A percentile compares a stretch with the other conserved stretches of the same genome.
Evolutionary conservation across 2,888 invertebrate genomes (phyloP).

Genomic region (Acrobasis consociella): DNA sequence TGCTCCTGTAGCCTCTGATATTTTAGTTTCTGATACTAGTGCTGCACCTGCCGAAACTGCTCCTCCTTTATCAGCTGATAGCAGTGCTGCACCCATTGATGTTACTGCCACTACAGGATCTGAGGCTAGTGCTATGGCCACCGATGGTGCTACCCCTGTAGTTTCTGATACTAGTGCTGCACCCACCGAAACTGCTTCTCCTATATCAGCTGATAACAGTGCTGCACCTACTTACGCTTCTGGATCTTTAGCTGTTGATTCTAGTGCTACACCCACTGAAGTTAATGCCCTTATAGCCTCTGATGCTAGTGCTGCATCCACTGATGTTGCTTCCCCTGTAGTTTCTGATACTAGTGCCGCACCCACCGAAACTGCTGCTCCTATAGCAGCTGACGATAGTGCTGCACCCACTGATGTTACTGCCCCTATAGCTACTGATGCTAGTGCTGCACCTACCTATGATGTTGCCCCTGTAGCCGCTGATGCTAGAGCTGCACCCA

Average conservation of each 20-base stretch:
- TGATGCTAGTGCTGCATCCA: neutral
- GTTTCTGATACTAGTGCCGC: neutral
- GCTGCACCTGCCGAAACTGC: neutral
- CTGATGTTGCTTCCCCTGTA: neutral
- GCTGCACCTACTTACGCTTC: neutral
- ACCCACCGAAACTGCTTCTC: neutral
- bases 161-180: neutral
- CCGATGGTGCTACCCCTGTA: neutral
- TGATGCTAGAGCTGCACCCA: neutral
- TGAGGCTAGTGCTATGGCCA: neutral
- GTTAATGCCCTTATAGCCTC: neutral
- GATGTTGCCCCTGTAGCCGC: neutral
- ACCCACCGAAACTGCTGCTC: neutral
- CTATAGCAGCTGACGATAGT: neutral
- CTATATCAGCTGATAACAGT: neutral
- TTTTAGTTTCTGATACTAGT: neutral
- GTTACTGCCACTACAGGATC: neutral
- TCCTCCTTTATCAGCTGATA: neutral
- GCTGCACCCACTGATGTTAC: neutral
- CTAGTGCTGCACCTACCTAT: neutral
- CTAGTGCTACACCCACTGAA: neutral
- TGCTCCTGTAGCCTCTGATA: neutral
- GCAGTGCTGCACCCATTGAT: neutral
- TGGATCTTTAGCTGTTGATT: neutral
- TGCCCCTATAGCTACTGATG: neutral